Evolutionary conservation across 2,888 invertebrate species (phyloP).

Genomic region (Agrotis ipsilon): DNA sequence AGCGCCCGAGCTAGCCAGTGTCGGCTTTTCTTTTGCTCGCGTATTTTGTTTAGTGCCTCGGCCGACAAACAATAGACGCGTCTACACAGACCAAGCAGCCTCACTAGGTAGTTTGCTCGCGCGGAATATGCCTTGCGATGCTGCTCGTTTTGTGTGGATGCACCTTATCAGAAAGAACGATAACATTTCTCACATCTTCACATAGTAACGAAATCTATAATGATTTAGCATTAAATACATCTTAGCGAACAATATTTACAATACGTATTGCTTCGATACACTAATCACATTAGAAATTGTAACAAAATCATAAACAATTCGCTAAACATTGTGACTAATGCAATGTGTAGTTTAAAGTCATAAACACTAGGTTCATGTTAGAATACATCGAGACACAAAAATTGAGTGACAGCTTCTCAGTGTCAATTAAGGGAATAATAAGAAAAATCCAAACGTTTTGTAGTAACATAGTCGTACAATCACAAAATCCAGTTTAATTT

Average conservation of each 20-base stretch:
- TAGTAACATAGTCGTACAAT: no score
- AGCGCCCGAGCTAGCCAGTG: no score
- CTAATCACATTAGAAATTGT: conserved; percentile 55
- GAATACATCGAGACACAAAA: conserved; percentile 10
- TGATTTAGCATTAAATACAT: conserved; percentile 24
- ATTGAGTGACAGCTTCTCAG: conserved; percentile 1
- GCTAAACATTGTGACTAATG: conserved; percentile 13
- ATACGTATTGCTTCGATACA: conserved; percentile 66
- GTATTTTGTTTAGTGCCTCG: no score
- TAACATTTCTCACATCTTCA: conserved; percentile 8
- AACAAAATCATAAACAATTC: conserved; percentile 20
- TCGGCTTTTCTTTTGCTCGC: no score
- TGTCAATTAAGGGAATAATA: neutral
- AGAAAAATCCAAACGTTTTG: neutral
- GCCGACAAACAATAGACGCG: no score
- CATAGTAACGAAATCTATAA: conserved; percentile 19
- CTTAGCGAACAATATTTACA: conserved; percentile 61
- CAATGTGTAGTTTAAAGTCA: conserved; percentile 17
- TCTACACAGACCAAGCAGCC: no score
- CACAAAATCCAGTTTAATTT: neutral
- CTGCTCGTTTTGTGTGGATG: no score
- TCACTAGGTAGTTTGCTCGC: no score
- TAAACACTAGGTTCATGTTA: neutral
- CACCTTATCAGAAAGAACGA: conserved; percentile 6
- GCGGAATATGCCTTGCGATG: no score